phyloP scores from a whole-genome alignment of 1,140 invertebrate species.

The Chironomus striatipennis region DNA sequence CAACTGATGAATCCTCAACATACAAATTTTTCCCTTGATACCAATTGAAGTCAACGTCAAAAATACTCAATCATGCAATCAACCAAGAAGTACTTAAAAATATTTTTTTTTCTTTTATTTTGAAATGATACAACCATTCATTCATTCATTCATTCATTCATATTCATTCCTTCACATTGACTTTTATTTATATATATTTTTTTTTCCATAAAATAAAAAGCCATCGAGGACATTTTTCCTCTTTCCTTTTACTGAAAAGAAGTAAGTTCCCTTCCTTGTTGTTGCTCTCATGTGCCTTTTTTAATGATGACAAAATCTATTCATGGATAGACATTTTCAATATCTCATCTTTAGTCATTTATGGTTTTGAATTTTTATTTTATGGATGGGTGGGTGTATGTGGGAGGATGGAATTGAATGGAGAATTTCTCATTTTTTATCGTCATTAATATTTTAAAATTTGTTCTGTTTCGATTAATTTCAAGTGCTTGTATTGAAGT shows the following conservation, averaged over 20 bases:
- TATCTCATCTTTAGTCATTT: not conserved
- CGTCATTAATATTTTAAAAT: not conserved
- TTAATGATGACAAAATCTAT: constrained; percentile 20
- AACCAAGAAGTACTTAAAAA: constrained; percentile 12
- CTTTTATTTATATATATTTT: no score
- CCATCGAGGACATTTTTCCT: not conserved
- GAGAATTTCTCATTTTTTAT: not conserved
- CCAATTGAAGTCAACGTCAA: not conserved
- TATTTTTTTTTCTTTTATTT: no score
- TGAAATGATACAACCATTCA: not conserved
- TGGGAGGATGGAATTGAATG: not conserved
- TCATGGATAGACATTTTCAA: constrained; percentile 5
- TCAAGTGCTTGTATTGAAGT: constrained; percentile 1
- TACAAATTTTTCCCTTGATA: no score
- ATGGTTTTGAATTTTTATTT: not conserved
- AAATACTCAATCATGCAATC: constrained; percentile 19
- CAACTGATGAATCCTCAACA: no score
- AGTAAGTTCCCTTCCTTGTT: not conserved
- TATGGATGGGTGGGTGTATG: not conserved
- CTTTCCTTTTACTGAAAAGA: not conserved
- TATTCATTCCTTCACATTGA: not conserved
- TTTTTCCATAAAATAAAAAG: not conserved
- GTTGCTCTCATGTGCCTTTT: not conserved
- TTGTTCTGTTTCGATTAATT: constrained; percentile 23
- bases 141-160: constrained; percentile 21